Percentiles rank a stretch among this genome's conserved stretches.
phyloP scores from a whole-genome alignment of 1,140 invertebrate species.

The Ruditapes philippinarum region DNA sequence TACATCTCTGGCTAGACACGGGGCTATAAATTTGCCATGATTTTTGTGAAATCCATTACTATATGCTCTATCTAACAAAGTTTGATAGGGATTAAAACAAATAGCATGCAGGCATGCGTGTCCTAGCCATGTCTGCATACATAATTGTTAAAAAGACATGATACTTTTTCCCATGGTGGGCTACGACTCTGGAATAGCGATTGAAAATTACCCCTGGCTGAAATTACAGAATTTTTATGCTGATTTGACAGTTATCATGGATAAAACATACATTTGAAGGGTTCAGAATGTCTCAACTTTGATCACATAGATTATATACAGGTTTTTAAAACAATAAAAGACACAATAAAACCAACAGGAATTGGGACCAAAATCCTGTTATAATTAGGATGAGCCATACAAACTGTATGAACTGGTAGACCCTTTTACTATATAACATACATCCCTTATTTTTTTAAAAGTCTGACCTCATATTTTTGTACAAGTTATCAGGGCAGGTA shows the following conservation, averaged over 20 bases:
- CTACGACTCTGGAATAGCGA: not conserved
- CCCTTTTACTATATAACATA: no score
- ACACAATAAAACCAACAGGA: not conserved
- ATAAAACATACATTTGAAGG: constrained; percentile 14
- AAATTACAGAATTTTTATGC: not conserved
- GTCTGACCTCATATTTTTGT: no score
- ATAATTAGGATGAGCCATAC: no score
- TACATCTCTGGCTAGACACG: not conserved
- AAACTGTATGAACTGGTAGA: no score
- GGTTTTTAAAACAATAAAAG: not conserved
- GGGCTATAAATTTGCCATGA: not conserved
- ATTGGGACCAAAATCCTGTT: not conserved
- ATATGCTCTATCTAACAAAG: not conserved
- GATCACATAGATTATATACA: not conserved
- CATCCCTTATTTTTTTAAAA: no score
- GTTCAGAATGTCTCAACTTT: not conserved
- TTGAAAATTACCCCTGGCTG: not conserved
- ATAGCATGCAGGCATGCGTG: not conserved
- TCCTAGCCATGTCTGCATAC: not conserved
- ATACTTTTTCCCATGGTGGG: constrained; percentile 16
- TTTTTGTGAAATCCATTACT: constrained; percentile 11
- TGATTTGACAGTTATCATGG: not conserved
- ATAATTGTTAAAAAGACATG: constrained; percentile 4
- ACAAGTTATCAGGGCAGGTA: no score
- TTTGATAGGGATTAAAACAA: constrained; percentile 26